Evolutionary conservation across 2,113 vertebrate species (phyloP).

Genomic region (Serilophus lunatus): DNA sequence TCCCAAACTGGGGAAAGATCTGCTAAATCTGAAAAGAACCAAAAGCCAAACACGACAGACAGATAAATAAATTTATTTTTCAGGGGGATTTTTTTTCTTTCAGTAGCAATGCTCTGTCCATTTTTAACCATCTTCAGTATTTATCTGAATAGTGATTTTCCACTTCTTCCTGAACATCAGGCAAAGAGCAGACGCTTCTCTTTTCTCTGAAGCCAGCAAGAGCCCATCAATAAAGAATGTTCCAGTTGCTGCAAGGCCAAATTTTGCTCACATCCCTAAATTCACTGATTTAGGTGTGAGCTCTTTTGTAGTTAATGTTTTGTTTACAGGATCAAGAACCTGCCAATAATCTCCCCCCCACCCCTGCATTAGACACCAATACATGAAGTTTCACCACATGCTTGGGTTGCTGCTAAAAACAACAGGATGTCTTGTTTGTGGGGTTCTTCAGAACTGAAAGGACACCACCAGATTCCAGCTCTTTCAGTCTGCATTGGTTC

Average conservation of each 20-base stretch:
- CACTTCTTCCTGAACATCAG: neutral
- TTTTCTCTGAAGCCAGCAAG: neutral
- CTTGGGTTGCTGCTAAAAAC: neutral
- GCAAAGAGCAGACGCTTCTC: neutral
- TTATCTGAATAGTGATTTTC: neutral
- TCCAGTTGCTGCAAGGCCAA: neutral
- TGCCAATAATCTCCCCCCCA: neutral
- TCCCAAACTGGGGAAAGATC: neutral
- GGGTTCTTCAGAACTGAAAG: neutral
- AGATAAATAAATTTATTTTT: neutral
- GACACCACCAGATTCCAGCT: neutral
- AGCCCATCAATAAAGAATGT: neutral
- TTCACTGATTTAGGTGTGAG: neutral
- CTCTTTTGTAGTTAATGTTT: neutral
- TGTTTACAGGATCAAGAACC: neutral
- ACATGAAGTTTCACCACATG: neutral
- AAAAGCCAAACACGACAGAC: neutral
- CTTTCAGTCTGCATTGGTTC: neutral
- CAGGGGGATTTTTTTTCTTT: neutral
- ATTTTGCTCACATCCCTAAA: neutral
- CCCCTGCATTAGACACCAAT: neutral
- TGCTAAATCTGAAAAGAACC: neutral
- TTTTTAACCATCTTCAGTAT: neutral
- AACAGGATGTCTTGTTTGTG: neutral
- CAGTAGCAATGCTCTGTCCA: neutral